These are phyloP conservation scores for Dysidea cf. avara DNA, from an alignment of 37 sponge, comb jelly and placozoan species.

Conservation along the genomic window DNA sequence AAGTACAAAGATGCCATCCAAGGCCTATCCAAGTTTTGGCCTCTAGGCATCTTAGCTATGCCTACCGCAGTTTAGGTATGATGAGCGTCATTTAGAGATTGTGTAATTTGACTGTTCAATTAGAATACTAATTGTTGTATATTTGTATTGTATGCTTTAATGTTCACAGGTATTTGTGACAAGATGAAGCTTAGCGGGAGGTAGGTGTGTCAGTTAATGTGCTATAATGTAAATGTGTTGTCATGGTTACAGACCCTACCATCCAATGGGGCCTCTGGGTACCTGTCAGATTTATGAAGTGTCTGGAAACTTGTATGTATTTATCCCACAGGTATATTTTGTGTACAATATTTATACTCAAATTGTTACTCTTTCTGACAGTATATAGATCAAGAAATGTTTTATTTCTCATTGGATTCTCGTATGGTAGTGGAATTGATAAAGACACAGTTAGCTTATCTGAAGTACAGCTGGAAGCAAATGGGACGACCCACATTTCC, in stretches of 20 bases:
- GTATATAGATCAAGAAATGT: constrained; percentile 88
- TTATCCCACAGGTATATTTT: constrained; percentile 53
- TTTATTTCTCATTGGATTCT: constrained; percentile 83
- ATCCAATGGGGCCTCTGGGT: constrained; percentile 57
- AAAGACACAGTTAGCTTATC: constrained; percentile 75
- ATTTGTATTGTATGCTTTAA: not conserved
- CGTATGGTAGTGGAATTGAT: constrained; percentile 76
- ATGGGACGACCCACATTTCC: constrained; percentile 83
- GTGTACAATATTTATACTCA: not conserved
- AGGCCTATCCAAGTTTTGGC: constrained; percentile 62
- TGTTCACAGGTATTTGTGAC: constrained; percentile 13
- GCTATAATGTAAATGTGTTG: not conserved
- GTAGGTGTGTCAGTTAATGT: constrained; percentile 1
- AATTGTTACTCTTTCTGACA: constrained; percentile 5
- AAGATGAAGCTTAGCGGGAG: constrained; percentile 70
- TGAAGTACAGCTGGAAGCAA: constrained; percentile 80
- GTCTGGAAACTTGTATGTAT: constrained; percentile 37
- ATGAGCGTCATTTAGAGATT: not conserved
- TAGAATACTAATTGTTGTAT: not conserved
- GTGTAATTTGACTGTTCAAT: not conserved
- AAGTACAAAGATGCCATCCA: constrained; percentile 15
- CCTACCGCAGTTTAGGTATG: constrained; percentile 61
- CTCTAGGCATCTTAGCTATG: constrained; percentile 49
- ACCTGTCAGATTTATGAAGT: constrained; percentile 73
- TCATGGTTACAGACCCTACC: constrained; percentile 25